Percentiles rank a stretch among this genome's conserved stretches.
phyloP scores from a whole-genome alignment of 2,888 invertebrate genomes.

The Gastrophysa polygoni region DNA sequence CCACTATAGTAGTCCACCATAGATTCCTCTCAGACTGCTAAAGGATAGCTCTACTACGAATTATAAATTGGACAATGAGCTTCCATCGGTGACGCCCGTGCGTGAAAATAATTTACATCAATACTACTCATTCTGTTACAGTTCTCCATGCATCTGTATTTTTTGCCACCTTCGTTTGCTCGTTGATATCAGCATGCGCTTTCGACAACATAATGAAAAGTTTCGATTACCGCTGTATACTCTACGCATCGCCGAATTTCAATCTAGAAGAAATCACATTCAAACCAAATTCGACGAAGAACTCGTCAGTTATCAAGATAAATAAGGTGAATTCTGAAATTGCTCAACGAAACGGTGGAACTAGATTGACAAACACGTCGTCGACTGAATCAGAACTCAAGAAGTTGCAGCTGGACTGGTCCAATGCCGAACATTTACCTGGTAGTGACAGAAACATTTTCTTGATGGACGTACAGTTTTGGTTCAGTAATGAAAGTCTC shows the following conservation, averaged over 20 bases:
- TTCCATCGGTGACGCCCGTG: too few species aligned
- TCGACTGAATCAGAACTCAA: background rate
- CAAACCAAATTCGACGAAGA: background rate
- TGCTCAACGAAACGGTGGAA: background rate
- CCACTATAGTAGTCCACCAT: too few species aligned
- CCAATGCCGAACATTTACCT: background rate
- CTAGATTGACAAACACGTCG: background rate
- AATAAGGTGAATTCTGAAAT: background rate
- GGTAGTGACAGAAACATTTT: background rate
- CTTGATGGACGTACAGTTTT: background rate
- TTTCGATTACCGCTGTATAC: conserved; percentile 46
- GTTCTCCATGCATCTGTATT: conserved; percentile 39
- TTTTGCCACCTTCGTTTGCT: conserved; percentile 32
- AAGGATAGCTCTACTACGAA: too few species aligned
- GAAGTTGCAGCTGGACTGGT: background rate
- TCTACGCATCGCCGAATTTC: conserved; percentile 33
- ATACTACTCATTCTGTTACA: conserved; percentile 31
- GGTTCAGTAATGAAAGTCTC: conserved; percentile 20
- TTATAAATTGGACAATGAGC: too few species aligned
- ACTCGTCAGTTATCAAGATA: background rate
- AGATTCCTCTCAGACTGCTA: too few species aligned
- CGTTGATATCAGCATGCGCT: conserved; percentile 39
- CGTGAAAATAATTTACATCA: background rate
- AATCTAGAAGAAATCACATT: conserved; percentile 7
- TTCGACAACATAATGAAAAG: conserved; percentile 39